Conservation (phyloP, 2,888 invertebrate species). For the Drosophila conformis region DNA sequence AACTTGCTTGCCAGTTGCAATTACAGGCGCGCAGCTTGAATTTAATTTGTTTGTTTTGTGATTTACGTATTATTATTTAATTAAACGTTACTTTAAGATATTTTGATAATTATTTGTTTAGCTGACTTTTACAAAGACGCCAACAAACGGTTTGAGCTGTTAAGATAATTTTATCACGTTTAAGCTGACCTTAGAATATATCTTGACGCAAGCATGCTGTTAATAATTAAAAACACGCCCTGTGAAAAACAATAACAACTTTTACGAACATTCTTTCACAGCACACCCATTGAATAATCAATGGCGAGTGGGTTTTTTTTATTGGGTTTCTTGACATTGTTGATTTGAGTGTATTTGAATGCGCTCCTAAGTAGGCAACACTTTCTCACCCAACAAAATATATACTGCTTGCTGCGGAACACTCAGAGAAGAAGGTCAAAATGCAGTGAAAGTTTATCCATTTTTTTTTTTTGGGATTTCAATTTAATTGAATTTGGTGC, state of each 20-base stretch:
- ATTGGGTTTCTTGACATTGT: conserved; percentile 47
- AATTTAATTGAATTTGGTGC: conserved; percentile 33
- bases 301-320: conserved; percentile 32
- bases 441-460: conserved; percentile 28
- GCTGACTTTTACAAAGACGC: background rate
- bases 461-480: background rate
- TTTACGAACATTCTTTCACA: conserved; percentile 2
- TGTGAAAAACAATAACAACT: conserved; percentile 6
- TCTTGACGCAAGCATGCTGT: background rate
- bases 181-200: conserved; percentile 7
- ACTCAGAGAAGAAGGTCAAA: conserved; percentile 39
- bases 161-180: background rate
- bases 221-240: conserved; percentile 11
- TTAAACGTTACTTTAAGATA: background rate
- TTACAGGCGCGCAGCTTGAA: conserved; percentile 25
- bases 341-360: conserved; percentile 42
- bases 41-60: background rate
- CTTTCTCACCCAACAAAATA: conserved; percentile 28
- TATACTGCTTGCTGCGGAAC: conserved; percentile 8
- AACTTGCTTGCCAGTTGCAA: conserved; percentile 16
- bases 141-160: background rate
- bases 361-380: conserved; percentile 65
- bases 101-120: background rate
- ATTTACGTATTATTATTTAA: background rate
- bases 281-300: conserved; percentile 56